phyloP scores from a whole-genome alignment of 2,888 invertebrate species.

The Yponomeuta cagnagella region DNA sequence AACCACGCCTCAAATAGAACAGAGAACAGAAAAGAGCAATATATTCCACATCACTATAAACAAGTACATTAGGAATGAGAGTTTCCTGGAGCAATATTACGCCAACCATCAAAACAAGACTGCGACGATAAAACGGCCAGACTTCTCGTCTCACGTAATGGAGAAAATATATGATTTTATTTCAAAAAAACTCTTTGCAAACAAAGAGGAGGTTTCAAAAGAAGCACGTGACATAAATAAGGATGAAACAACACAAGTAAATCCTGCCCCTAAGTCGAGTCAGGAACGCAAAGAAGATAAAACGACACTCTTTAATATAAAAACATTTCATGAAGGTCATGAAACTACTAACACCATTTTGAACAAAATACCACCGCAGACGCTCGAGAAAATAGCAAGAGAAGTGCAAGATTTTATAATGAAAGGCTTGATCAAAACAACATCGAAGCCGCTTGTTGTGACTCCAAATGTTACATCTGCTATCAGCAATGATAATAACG shows the following conservation, averaged over 20 bases:
- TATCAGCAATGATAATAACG: not conserved
- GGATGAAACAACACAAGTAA: not conserved
- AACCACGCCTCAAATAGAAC: not conserved
- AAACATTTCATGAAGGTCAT: not conserved
- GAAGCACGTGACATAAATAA: not conserved
- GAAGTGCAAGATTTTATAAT: not conserved
- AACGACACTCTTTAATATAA: not conserved
- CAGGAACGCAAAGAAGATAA: not conserved
- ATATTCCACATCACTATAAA: not conserved
- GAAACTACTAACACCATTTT: not conserved
- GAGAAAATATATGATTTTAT: not conserved
- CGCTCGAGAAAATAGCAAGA: not conserved
- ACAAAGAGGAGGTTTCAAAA: not conserved
- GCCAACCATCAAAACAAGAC: not conserved
- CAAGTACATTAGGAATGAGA: not conserved
- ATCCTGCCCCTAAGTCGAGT: not conserved
- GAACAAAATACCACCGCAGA: not conserved
- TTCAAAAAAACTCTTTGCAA: not conserved
- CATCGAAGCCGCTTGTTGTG: not conserved
- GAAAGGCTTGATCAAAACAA: not conserved
- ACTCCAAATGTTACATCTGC: too few species aligned
- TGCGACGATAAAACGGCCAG: not conserved
- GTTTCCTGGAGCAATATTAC: not conserved
- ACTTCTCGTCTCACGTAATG: not conserved
- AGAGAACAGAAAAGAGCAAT: not conserved